These are phyloP conservation scores for Oncorhynchus keta DNA, from an alignment of 2,113 vertebrate species.

Conservation along the genomic window DNA sequence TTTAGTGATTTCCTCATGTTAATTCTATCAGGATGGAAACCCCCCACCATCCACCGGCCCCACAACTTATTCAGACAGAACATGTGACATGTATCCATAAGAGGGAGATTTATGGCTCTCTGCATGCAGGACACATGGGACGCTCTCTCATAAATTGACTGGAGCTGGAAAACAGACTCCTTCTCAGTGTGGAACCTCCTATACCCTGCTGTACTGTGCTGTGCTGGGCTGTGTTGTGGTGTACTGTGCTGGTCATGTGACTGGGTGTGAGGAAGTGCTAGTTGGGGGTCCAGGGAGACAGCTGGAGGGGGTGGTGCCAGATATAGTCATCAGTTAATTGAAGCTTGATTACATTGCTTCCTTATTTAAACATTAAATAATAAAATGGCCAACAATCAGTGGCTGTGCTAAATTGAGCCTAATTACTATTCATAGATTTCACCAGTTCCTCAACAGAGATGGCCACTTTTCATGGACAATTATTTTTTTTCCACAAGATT, in stretches of 20 bases:
- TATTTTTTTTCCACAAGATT: conserved; percentile 5
- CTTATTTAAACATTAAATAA: conserved; percentile 51
- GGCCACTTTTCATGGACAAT: conserved; percentile 55
- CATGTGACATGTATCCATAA: conserved; percentile 69
- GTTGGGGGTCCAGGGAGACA: conserved; percentile 8
- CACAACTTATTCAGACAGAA: conserved; percentile 57
- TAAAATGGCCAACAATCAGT: background rate
- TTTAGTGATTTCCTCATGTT: conserved; percentile 72
- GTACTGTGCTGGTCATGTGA: background rate
- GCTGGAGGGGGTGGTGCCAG: conserved; percentile 56
- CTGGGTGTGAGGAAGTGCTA: conserved; percentile 13
- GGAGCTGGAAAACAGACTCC: conserved; percentile 28
- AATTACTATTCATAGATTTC: conserved; percentile 64
- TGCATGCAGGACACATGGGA: conserved; percentile 65
- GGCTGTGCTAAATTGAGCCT: conserved; percentile 62
- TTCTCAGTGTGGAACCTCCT: too few species aligned
- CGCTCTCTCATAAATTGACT: conserved; percentile 58
- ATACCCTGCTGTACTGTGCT: too few species aligned
- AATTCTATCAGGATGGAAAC: conserved; percentile 70
- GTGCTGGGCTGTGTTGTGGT: too few species aligned
- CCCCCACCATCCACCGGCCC: conserved; percentile 28
- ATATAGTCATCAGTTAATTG: conserved; percentile 74
- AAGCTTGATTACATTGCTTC: conserved; percentile 67
- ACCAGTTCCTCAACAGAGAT: conserved; percentile 69
- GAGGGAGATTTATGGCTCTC: conserved; percentile 64